These are phyloP conservation scores for Acanthosoma haemorrhoidale DNA, from an alignment of 2,888 invertebrate species.

Conservation along the genomic window DNA sequence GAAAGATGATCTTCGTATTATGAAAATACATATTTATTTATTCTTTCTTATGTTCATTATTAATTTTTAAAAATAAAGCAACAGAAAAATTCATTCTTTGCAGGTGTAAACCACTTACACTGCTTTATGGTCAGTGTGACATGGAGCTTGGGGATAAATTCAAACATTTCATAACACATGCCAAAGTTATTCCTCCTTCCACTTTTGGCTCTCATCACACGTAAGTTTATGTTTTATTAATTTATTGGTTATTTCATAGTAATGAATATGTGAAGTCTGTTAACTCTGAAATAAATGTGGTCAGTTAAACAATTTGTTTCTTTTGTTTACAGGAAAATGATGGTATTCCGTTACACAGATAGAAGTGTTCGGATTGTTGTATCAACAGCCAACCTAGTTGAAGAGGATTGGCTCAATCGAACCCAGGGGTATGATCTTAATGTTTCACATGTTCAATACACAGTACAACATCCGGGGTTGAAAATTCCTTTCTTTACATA, in stretches of 20 bases:
- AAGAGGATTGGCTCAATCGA: conserved; percentile 89
- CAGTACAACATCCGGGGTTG: too few relatives aligned
- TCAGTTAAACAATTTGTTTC: not conserved
- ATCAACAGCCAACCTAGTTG: conserved; percentile 86
- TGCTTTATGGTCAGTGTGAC: conserved; percentile 72
- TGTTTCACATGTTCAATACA: too few relatives aligned
- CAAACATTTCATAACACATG: conserved; percentile 54
- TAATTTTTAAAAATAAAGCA: not conserved
- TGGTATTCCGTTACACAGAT: conserved; percentile 76
- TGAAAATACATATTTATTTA: not conserved
- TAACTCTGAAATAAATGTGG: too few relatives aligned
- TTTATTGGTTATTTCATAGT: too few relatives aligned
- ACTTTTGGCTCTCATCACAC: conserved; percentile 84
- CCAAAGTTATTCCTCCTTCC: conserved; percentile 65
- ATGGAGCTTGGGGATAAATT: conserved; percentile 53
- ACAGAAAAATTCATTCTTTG: conserved; percentile 44
- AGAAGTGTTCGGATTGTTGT: conserved; percentile 77
- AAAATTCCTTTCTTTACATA: too few relatives aligned
- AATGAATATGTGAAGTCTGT: too few relatives aligned
- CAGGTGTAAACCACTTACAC: conserved; percentile 63
- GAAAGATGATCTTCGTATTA: not conserved
- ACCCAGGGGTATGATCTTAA: conserved; percentile 71
- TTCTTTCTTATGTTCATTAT: not conserved
- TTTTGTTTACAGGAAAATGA: conserved; percentile 65
- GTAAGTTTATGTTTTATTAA: conserved; percentile 50